Percentiles rank a stretch among this genome's conserved stretches.
phyloP scores from a whole-genome alignment of 1,140 invertebrate genomes.

The Hestina assimilis region DNA sequence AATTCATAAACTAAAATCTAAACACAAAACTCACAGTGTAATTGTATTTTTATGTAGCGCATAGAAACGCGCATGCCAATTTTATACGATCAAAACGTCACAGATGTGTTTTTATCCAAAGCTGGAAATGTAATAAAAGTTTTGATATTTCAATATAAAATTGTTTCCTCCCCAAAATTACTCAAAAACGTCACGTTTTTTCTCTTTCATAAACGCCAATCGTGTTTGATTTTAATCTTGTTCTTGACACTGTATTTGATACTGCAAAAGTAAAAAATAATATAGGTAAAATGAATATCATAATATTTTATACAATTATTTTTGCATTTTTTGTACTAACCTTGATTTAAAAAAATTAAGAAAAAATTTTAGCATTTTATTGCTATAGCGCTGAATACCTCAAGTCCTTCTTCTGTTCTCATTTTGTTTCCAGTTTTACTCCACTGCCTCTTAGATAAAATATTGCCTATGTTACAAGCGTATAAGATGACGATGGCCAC shows the following conservation, averaged over 20 bases:
- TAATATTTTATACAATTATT: neutral
- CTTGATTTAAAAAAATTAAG: no score
- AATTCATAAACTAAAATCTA: no score
- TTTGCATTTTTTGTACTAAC: no score
- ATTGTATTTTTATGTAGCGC: no score
- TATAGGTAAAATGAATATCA: neutral
- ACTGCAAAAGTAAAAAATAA: neutral
- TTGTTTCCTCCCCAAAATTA: constrained; percentile 50
- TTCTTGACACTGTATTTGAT: constrained; percentile 29
- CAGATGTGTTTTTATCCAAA: constrained; percentile 20
- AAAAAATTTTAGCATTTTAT: no score
- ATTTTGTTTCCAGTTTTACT: no score
- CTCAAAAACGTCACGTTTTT: constrained; percentile 51
- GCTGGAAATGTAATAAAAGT: constrained; percentile 28
- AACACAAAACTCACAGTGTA: no score
- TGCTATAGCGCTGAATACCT: no score
- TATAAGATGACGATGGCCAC: no score
- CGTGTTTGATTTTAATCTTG: constrained; percentile 20
- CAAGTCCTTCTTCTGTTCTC: no score
- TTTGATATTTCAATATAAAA: constrained; percentile 33
- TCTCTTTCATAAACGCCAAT: constrained; percentile 44
- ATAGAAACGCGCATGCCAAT: neutral
- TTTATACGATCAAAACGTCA: constrained; percentile 21
- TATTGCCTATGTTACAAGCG: no score
- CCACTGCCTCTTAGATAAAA: no score